A percentile compares a stretch with the other conserved stretches of the same genome.
phyloP scores from a whole-genome alignment of 2,113 vertebrate genomes.

The Thamnaconus septentrionalis region DNA sequence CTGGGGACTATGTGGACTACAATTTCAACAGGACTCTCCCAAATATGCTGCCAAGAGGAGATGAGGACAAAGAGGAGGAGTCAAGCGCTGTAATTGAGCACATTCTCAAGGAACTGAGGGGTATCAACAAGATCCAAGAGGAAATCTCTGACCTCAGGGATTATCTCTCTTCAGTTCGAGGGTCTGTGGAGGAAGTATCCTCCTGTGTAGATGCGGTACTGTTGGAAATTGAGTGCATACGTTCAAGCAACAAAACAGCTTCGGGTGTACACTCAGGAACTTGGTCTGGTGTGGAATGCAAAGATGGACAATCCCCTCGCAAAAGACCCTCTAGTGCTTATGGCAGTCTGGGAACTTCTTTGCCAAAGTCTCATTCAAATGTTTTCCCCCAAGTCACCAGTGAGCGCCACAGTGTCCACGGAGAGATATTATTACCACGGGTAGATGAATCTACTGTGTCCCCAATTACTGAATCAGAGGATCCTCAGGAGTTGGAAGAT shows the following conservation, averaged over 20 bases:
- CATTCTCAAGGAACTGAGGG: conserved; percentile 91
- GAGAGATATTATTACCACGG: conserved; percentile 32
- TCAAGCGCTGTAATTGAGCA: conserved; percentile 86
- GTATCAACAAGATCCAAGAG: conserved; percentile 94
- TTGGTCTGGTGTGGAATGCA: conserved; percentile 59
- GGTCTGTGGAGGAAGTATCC: conserved; percentile 96
- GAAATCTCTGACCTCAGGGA: conserved; percentile 93
- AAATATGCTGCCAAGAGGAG: conserved; percentile 58
- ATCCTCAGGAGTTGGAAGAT: conserved; percentile 45
- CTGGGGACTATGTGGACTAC: conserved; percentile 67
- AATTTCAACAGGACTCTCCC: conserved; percentile 58
- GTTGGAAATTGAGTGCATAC: conserved; percentile 90
- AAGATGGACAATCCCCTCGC: conserved; percentile 40
- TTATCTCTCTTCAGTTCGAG: conserved; percentile 89
- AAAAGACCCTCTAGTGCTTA: conserved; percentile 61
- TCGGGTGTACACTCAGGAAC: conserved; percentile 42
- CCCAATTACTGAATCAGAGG: conserved; percentile 34
- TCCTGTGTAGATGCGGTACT: conserved; percentile 92
- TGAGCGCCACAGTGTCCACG: conserved; percentile 45
- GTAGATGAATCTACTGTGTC: conserved; percentile 31
- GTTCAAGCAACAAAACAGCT: conserved; percentile 67
- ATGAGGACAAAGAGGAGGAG: conserved; percentile 70
- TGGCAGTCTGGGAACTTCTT: conserved; percentile 55
- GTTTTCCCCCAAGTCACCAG: conserved; percentile 16
- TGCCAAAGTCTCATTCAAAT: conserved; percentile 40